Evolutionary conservation across 2,797 vertebrate genomes (phyloP).

Genomic region (Valencia hispanica): DNA sequence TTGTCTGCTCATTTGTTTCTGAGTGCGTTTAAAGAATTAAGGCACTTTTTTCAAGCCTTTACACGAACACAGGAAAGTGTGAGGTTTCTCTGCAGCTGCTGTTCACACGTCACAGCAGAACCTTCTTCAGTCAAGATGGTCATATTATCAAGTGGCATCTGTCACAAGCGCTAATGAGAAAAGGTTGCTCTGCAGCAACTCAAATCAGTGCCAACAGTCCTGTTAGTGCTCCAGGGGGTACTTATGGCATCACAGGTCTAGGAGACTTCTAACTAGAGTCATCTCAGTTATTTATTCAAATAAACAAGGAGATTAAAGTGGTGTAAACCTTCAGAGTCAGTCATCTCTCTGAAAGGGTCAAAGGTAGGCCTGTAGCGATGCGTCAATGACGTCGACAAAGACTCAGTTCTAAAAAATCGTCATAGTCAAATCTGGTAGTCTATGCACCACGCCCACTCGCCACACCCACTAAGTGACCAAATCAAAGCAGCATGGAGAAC

Average conservation of each 20-base stretch:
- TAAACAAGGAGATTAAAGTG: not conserved
- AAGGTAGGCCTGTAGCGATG: no score
- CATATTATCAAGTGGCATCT: not conserved
- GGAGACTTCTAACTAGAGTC: not conserved
- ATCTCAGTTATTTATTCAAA: not conserved
- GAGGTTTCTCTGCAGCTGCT: not conserved
- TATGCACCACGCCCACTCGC: no score
- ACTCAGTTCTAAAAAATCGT: no score
- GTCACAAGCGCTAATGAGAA: not conserved
- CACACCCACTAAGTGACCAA: no score
- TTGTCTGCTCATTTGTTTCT: not conserved
- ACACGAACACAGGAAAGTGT: not conserved
- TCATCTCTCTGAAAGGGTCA: not conserved
- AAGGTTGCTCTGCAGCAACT: no score
- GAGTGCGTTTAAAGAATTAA: not conserved
- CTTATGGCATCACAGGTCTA: not conserved
- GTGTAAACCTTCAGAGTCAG: not conserved
- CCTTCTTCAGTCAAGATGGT: not conserved
- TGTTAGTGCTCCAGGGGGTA: not conserved
- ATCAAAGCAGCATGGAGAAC: no score
- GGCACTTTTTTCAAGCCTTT: not conserved
- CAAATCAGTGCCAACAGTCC: not conserved
- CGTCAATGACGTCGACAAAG: no score
- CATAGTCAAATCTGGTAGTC: no score
- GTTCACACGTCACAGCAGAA: not conserved